Conservation (phyloP, 2,797 vertebrate genomes). For the Myotis findleyi region DNA sequence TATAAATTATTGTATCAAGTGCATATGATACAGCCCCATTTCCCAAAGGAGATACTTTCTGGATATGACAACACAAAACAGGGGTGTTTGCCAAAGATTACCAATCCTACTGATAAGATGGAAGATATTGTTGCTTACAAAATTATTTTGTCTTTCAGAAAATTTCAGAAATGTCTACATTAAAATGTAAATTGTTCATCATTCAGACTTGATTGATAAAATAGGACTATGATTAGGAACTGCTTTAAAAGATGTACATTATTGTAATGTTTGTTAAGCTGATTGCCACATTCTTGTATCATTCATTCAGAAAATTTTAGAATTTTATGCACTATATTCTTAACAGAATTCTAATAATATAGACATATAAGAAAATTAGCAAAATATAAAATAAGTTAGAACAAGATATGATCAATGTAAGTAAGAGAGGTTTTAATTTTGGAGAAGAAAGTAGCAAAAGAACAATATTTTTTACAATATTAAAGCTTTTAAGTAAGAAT, state of each 20-base stretch:
- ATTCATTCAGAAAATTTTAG: not conserved
- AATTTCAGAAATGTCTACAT: not conserved
- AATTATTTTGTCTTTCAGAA: not conserved
- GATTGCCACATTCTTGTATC: not conserved
- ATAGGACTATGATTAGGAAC: not conserved
- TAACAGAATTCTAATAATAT: not conserved
- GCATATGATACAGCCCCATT: not conserved
- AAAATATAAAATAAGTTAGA: not conserved
- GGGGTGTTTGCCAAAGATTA: not conserved
- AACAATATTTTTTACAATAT: not conserved
- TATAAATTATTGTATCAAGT: conserved; percentile 1
- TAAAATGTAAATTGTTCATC: not conserved
- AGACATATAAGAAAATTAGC: not conserved
- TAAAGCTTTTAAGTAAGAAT: not conserved
- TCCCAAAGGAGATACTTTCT: not conserved
- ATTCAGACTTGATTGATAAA: not conserved
- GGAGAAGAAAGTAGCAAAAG: not conserved
- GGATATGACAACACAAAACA: not conserved
- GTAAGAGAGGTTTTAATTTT: not conserved
- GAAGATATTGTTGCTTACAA: not conserved
- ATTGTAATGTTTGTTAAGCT: not conserved
- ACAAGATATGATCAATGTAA: not conserved
- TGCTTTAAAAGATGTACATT: not conserved
- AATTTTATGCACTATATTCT: not conserved
- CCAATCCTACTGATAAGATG: not conserved